Evolutionary conservation across 2,113 vertebrate species (phyloP), one percentile per base, ranked within the genome.

Genomic region (Arenaria interpres): DNA sequence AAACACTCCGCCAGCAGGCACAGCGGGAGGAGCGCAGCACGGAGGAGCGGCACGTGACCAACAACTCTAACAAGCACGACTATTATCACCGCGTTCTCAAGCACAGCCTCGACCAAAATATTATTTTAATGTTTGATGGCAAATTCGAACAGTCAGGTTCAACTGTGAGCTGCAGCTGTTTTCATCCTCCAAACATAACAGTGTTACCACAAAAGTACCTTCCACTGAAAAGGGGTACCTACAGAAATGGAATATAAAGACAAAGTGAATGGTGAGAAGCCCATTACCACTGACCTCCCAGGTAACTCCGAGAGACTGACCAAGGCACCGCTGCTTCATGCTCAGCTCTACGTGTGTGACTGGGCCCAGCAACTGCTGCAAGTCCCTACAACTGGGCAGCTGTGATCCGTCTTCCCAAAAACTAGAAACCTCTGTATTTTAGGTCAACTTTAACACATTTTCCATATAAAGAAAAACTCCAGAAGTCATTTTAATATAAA

Each of bases 401-500:
- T 56, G 22, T 22, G 25, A 56, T 7, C 20, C 22, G 14, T 30
- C 46, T 35, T 56, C 0, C 0, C 35, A 60, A 41, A 33, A 72
- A 57, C 22, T 1, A 77, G 35, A 39, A 72, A 73, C 33, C 17
- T 68, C 28, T 14, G 30, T 33, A 30, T n/a, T 66, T 63, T 24
- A 90, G 59, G 13, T 35, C 53, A 78, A 18, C 20, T n/a, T 73
- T 20, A 67, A 57, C 2, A 6, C 3, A 1, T 37, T 60, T 82
- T 66, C 35, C 69, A 73, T 6, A 59, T 25, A 7, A 93, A 91
- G 45, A 93, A 96, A 92, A 23, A 9, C 45, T 73, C 41, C 32
- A 62, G 41, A 78, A 77, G 87, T 91, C 15, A 76, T 90, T 96
- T 98, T 98, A 97, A 98, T 99, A 99, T 99, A 99, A 99, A 99